These are phyloP conservation scores for Antrozous pallidus DNA, from an alignment of 2,797 vertebrate species.

Conservation along the genomic window DNA sequence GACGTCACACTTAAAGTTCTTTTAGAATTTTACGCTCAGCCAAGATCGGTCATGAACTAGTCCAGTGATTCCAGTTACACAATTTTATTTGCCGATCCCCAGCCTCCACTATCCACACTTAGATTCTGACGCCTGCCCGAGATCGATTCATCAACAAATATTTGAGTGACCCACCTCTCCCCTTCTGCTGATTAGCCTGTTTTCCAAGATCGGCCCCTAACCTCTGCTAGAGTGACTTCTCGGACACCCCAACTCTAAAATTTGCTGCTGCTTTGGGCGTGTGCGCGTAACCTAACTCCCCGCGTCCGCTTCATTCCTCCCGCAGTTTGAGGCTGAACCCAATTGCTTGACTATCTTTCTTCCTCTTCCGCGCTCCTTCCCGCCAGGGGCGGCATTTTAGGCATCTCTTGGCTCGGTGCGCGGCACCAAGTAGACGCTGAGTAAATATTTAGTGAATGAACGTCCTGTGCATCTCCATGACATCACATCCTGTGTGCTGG, in stretches of 20 bases:
- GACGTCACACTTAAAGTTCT: background rate
- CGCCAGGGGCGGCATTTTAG: background rate
- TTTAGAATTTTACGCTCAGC: background rate
- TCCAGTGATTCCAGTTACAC: background rate
- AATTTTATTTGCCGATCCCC: background rate
- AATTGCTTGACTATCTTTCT: background rate
- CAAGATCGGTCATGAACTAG: background rate
- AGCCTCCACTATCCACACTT: background rate
- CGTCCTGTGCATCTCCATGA: background rate
- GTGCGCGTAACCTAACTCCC: background rate
- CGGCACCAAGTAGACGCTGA: background rate
- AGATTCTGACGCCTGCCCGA: background rate
- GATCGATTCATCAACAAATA: background rate
- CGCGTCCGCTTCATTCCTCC: background rate
- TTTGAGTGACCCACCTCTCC: background rate
- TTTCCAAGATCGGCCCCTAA: background rate
- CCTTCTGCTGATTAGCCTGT: background rate
- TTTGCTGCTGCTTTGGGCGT: background rate
- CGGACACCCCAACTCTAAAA: background rate
- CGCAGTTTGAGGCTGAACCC: background rate
- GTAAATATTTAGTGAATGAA: background rate
- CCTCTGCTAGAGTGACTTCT: background rate
- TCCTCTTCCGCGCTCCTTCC: background rate
- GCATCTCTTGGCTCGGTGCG: background rate
- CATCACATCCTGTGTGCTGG: slow-evolving; percentile 28